Conservation (phyloP, 1,140 invertebrate genomes). For the Magallana angulata region DNA sequence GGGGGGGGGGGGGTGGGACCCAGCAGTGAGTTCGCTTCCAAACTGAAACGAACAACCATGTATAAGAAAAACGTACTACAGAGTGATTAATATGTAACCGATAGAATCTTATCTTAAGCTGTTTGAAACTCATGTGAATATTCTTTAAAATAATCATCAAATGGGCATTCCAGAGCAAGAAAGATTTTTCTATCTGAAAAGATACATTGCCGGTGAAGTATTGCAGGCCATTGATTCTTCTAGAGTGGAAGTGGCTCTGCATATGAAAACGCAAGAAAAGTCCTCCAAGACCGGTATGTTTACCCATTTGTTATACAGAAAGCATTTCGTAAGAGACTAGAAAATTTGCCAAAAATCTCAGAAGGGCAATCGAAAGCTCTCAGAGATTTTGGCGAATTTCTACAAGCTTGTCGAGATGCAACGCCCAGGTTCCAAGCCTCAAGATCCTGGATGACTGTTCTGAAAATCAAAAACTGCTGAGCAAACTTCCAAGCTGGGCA, state of each 20-base stretch:
- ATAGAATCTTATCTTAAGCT: too few relatives aligned
- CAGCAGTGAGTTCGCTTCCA: too few relatives aligned
- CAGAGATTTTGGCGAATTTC: conserved; percentile 51
- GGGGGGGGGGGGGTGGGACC: too few relatives aligned
- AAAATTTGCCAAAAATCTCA: conserved; percentile 52
- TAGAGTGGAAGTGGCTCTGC: conserved; percentile 43
- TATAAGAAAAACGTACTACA: too few relatives aligned
- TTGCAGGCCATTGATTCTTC: conserved; percentile 55
- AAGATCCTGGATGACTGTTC: too few relatives aligned
- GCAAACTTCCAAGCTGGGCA: too few relatives aligned
- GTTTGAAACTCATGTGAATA: too few relatives aligned
- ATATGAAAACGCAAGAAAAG: conserved; percentile 43
- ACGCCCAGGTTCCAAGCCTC: too few relatives aligned
- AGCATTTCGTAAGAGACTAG: conserved; percentile 54
- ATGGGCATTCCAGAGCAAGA: conserved; percentile 85
- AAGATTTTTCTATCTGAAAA: conserved; percentile 70
- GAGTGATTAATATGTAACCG: too few relatives aligned
- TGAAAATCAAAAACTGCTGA: too few relatives aligned
- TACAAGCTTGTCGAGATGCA: background rate
- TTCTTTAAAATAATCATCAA: too few relatives aligned
- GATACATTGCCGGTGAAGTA: conserved; percentile 64
- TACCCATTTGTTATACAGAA: background rate
- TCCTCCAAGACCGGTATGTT: conserved; percentile 52
- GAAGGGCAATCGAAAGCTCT: conserved; percentile 41
- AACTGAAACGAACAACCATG: too few relatives aligned